phyloP scores from a whole-genome alignment of 2,888 invertebrate genomes.

The Cyaniris semiargus region DNA sequence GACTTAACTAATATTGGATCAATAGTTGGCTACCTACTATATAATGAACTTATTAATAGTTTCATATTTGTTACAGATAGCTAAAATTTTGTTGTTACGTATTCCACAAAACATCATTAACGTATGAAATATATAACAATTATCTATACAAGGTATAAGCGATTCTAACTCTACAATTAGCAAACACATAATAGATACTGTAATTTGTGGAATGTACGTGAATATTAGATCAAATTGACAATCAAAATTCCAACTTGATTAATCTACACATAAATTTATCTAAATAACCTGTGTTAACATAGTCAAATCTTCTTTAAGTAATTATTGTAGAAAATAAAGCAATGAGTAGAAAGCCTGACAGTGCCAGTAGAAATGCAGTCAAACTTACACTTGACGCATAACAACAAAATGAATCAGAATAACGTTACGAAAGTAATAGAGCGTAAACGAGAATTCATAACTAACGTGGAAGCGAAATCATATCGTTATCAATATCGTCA shows the following conservation, averaged over 20 bases:
- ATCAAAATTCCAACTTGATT: background rate
- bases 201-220: background rate
- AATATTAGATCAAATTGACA: background rate
- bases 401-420: conserved; percentile 20
- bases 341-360: background rate
- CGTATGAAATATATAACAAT: too few relatives aligned
- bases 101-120: background rate
- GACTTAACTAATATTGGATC: background rate
- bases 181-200: too few relatives aligned
- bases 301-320: background rate
- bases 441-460: conserved; percentile 55
- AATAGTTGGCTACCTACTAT: background rate
- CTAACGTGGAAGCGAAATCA: conserved; percentile 43
- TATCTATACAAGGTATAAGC: too few relatives aligned
- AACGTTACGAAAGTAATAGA: conserved; percentile 45
- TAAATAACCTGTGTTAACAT: too few relatives aligned
- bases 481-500: conserved; percentile 31
- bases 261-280: too few relatives aligned
- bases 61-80: background rate
- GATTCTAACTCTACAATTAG: too few relatives aligned
- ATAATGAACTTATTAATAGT: background rate
- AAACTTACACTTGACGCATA: background rate
- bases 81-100: background rate
- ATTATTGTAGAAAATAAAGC: background rate
- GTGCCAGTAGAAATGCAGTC: background rate